A percentile compares a stretch with the other conserved stretches of the same genome.
Conservation (phyloP, 1,140 invertebrate genomes). For the Drosophila orena region DNA sequence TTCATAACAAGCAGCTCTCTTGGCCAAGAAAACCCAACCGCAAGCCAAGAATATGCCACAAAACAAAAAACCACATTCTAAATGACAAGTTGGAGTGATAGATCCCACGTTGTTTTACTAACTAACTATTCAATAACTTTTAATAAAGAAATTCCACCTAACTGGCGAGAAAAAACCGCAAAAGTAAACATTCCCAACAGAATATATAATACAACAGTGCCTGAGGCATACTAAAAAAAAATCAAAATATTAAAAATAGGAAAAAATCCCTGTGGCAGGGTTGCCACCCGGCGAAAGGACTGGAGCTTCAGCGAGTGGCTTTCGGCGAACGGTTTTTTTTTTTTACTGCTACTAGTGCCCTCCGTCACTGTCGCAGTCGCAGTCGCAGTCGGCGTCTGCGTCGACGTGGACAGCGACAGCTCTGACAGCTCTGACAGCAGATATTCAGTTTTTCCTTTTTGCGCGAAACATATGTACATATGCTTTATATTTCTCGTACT, state of each 20-base stretch:
- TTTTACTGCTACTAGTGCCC: slow-evolving; percentile 3
- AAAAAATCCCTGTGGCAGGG: slow-evolving; percentile 19
- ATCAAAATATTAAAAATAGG: slow-evolving; percentile 1
- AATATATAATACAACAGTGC: not conserved
- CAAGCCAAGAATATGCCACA: slow-evolving; percentile 12
- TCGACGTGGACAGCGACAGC: slow-evolving; percentile 20
- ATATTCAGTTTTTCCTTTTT: slow-evolving; percentile 1
- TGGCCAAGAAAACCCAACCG: slow-evolving; percentile 21
- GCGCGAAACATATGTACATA: not conserved
- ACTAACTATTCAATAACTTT: not conserved
- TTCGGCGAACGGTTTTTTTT: slow-evolving; percentile 22
- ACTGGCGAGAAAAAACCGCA: too few species aligned
- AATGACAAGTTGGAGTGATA: not conserved
- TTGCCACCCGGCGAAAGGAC: slow-evolving; percentile 47
- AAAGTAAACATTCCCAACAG: slow-evolving; percentile 25
- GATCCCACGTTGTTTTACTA: not conserved
- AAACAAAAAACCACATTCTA: not conserved
- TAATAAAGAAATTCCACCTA: not conserved
- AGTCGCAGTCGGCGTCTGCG: slow-evolving; percentile 25
- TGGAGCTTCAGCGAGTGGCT: slow-evolving; percentile 45
- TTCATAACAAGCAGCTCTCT: slow-evolving; percentile 12
- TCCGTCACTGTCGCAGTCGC: slow-evolving; percentile 3
- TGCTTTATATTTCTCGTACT: not conserved
- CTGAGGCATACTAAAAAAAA: not conserved
- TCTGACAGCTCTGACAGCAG: slow-evolving; percentile 1